phyloP scores from a whole-genome alignment of 2,113 vertebrate genomes.

The Prolemur simus region DNA sequence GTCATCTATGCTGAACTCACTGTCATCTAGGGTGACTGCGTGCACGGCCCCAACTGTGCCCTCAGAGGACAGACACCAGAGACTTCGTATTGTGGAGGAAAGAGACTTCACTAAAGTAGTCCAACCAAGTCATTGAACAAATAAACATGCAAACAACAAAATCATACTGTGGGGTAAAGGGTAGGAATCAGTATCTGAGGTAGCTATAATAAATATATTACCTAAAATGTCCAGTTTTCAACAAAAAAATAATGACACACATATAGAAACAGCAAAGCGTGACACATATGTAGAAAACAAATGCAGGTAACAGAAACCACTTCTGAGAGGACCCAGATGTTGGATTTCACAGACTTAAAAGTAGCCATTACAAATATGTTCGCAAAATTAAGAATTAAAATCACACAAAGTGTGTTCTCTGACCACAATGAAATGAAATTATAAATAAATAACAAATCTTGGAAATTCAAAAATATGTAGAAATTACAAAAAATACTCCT shows the following conservation, averaged over 20 bases:
- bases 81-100: background rate
- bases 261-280: background rate
- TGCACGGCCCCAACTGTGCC: background rate
- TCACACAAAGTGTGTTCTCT: background rate
- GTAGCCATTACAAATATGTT: background rate
- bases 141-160: background rate
- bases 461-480: background rate
- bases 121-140: background rate
- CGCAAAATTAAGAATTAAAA: background rate
- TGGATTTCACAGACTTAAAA: background rate
- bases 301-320: background rate
- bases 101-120: background rate
- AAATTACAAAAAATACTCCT: background rate
- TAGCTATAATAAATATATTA: background rate
- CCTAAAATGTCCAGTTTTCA: background rate
- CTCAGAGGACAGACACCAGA: background rate
- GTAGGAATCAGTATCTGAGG: background rate
- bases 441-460: background rate
- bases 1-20: background rate
- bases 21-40: background rate
- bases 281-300: background rate
- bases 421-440: background rate
- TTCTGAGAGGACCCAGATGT: background rate
- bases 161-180: background rate
- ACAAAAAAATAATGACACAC: background rate